Base-by-base conservation (phyloP, 2,113 vertebrate genomes). In the Salminus brasiliensis region DNA sequence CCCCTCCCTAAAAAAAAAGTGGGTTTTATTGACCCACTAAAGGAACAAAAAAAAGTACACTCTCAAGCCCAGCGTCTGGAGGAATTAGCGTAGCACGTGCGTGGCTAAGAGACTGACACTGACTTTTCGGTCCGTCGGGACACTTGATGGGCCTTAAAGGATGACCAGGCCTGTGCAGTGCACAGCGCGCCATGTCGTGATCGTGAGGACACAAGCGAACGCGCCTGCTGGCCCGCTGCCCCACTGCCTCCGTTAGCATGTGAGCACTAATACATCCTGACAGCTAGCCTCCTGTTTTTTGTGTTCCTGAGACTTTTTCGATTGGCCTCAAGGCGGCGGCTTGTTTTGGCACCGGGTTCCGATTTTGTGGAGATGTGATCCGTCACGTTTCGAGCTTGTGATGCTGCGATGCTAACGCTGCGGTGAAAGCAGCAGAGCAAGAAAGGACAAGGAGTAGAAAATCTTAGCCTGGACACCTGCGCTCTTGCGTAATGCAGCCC, bases 341-440 rank as follows among this genome's bases (percentile, higher is more conserved):
- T 90, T 85, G 60, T 85, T 80, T 88, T 86, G 81, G 84, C 73
- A 81, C 23, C 30, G 43, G 79, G 29, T 74, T 82, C 78, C 5
- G 18, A 82, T 70, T 80, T 80, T 79, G 9, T 57, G 8, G 30
- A 62, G 67, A 77, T 81, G 47, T 16, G 57, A 73, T 74, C 76
- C 81, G 80, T 83, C 81, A 79, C 67, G 71, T 76, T 36, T 66
- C 70, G 60, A 60, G 25, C 74, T 60, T 43, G 47, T 62, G 67
- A 72, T 68, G 57, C 27, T 76, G 29, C n/a, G n/a, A n/a, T 16
- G 34, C 63, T 53, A 63, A 67, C 27, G 75, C 39, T 41, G 72
- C 66, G 29, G 18, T 13, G 1, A 47, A 67, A 71, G 53, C 25
- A 11, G 66, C 25, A 11, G 66, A 41, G 36, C 34, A 21, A 18